Conservation (phyloP, 2,797 vertebrate species). For the Enteromius unitaeniatus region DNA sequence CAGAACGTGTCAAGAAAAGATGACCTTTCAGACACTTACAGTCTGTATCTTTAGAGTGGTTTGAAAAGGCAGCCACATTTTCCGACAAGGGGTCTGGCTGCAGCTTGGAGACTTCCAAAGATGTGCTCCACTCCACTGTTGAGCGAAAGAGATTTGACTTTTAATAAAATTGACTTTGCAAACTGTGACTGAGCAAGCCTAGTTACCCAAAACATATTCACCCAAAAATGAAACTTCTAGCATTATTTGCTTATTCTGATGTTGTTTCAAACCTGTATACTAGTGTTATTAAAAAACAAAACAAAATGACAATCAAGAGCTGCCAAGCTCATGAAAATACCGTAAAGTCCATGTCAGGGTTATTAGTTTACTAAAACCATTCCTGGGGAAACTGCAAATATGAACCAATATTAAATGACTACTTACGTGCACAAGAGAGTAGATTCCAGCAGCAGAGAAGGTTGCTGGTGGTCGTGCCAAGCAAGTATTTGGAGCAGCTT, state of each 20-base stretch:
- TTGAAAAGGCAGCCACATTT: constrained; percentile 86
- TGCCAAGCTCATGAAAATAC: neutral
- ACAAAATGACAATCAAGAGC: neutral
- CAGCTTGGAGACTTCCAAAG: constrained; percentile 82
- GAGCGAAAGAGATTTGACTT: constrained; percentile 6
- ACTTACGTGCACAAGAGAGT: constrained; percentile 91
- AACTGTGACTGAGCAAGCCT: neutral
- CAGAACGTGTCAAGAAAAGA: neutral
- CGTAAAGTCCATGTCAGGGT: neutral
- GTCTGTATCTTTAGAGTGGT: constrained; percentile 76
- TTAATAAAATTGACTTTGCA: neutral
- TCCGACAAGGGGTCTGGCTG: constrained; percentile 88
- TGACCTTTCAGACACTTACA: constrained; percentile 79
- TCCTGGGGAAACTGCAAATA: neutral
- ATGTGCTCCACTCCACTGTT: constrained; percentile 93
- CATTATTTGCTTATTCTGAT: neutral
- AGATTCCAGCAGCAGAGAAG: constrained; percentile 97
- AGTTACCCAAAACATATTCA: neutral
- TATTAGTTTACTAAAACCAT: neutral
- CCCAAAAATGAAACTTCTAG: neutral
- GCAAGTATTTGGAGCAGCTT: constrained; percentile 92
- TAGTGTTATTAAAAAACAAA: neutral
- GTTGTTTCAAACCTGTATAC: neutral
- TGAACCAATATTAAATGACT: neutral
- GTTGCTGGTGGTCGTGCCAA: constrained; percentile 82